Evolutionary conservation across 2,797 vertebrate species (phyloP).

Genomic region (Lycodopsis pacificus): DNA sequence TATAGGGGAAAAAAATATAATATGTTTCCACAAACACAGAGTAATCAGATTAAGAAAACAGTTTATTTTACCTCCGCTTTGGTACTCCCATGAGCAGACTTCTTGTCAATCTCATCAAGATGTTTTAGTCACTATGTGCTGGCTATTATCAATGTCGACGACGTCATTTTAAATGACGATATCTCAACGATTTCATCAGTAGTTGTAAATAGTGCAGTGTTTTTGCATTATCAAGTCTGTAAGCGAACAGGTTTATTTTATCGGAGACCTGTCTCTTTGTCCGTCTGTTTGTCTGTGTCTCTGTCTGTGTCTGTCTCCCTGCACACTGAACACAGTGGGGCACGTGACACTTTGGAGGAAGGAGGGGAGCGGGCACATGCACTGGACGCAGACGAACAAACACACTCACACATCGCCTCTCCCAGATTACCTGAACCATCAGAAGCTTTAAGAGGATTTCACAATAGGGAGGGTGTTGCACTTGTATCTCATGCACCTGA

Average conservation of each 20-base stretch:
- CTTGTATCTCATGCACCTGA: conserved; percentile 74
- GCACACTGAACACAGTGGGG: conserved; percentile 14
- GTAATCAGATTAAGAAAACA: not conserved
- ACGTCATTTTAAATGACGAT: not conserved
- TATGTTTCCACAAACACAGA: not conserved
- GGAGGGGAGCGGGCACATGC: conserved; percentile 65
- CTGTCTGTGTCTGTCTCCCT: conserved; percentile 1
- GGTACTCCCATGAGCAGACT: too few species aligned
- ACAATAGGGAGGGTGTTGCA: conserved; percentile 59
- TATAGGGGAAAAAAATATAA: too few species aligned
- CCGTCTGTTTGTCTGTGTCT: not conserved
- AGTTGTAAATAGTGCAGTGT: not conserved
- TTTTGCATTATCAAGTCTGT: not conserved
- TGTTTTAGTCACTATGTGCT: not conserved
- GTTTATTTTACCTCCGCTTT: not conserved
- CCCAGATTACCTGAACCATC: conserved; percentile 77
- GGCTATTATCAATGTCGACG: not conserved
- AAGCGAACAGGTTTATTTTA: not conserved
- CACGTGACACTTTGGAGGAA: conserved; percentile 60
- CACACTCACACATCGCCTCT: conserved; percentile 49
- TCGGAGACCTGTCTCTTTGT: not conserved
- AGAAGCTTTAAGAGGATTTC: conserved; percentile 79
- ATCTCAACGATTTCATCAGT: not conserved
- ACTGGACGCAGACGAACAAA: conserved; percentile 49
- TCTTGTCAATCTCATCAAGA: too few species aligned